Evolutionary conservation across 1,140 invertebrate genomes (phyloP).

Genomic region (Elymnias hypermnestra): DNA sequence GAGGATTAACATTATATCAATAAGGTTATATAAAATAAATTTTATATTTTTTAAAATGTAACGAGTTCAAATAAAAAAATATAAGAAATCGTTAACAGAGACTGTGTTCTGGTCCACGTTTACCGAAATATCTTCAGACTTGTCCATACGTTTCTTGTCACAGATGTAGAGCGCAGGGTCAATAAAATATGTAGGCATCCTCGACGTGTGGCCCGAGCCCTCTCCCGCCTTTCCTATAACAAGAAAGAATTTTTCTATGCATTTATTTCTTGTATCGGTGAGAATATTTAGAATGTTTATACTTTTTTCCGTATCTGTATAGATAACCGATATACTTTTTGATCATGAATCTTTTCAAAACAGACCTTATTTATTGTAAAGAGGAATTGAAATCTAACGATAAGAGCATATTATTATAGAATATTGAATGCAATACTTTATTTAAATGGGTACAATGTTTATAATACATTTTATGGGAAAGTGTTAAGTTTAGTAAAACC

Average conservation of each 20-base stretch:
- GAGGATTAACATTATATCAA: too few species aligned
- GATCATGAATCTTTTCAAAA: conserved; percentile 9
- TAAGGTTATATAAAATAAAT: too few species aligned
- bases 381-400: too few species aligned
- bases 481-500: neutral
- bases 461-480: neutral
- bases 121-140: conserved; percentile 33
- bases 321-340: conserved; percentile 8
- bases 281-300: conserved; percentile 52
- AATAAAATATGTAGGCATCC: conserved; percentile 72
- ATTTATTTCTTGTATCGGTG: conserved; percentile 53
- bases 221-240: conserved; percentile 65
- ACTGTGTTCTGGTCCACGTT: too few species aligned
- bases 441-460: neutral
- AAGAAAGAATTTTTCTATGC: conserved; percentile 73
- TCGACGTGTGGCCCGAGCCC: conserved; percentile 43
- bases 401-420: neutral
- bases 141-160: conserved; percentile 17
- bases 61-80: too few species aligned
- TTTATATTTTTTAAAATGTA: too few species aligned
- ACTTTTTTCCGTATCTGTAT: conserved; percentile 22
- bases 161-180: conserved; percentile 33
- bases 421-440: neutral
- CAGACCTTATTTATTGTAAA: neutral
- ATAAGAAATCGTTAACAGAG: too few species aligned